phyloP scores from a whole-genome alignment of 35 echinoderm and acorn worm species.

The Ophiothrix spiculata region DNA sequence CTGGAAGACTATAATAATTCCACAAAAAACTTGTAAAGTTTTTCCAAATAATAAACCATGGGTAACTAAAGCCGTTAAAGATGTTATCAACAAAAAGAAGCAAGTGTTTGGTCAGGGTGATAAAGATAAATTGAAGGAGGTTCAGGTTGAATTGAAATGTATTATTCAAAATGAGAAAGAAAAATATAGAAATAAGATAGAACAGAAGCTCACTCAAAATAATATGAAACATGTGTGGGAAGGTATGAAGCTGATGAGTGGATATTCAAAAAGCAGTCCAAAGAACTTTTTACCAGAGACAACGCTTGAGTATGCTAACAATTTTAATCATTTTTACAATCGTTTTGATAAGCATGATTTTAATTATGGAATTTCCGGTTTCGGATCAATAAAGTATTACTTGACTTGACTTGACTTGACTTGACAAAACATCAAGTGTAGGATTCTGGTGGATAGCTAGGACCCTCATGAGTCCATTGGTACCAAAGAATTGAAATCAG shows the following conservation, averaged over 20 bases:
- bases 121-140: conserved; percentile 25
- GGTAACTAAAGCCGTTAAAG: conserved; percentile 40
- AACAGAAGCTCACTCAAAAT: conserved; percentile 33
- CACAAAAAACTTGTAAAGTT: conserved; percentile 31
- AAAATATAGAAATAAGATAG: conserved; percentile 44
- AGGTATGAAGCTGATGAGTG: conserved; percentile 47
- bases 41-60: conserved; percentile 62
- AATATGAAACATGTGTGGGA: conserved; percentile 39
- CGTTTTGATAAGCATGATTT: conserved; percentile 51
- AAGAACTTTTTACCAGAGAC: background rate
- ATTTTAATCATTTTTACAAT: conserved; percentile 56
- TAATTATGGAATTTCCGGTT: background rate
- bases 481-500: too few species aligned
- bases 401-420: too few species aligned
- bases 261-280: conserved; percentile 14
- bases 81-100: conserved; percentile 56
- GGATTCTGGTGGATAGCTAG: too few species aligned
- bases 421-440: too few species aligned
- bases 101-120: conserved; percentile 29
- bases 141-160: conserved; percentile 41
- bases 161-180: conserved; percentile 15
- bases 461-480: too few species aligned
- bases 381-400: too few species aligned
- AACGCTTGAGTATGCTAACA: conserved; percentile 43
- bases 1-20: too few species aligned